Conservation (phyloP, 2,113 vertebrate species). For the Anseranas semipalmata region DNA sequence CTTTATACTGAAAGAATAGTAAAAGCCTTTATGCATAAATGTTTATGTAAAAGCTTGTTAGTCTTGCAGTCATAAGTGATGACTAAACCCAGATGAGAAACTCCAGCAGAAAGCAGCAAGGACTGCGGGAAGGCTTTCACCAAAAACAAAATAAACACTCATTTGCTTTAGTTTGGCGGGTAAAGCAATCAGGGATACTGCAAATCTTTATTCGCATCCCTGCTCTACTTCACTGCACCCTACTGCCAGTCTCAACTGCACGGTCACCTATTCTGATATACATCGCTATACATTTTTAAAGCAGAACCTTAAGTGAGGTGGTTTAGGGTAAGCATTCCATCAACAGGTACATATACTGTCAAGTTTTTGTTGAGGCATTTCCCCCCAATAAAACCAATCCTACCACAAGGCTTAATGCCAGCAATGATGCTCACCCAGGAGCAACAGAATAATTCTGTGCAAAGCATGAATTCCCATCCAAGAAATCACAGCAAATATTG, state of each 20-base stretch:
- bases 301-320: not conserved
- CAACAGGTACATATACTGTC: accelerated
- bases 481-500: not conserved
- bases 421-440: not conserved
- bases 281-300: not conserved
- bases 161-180: not conserved
- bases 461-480: not conserved
- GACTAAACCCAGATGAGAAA: not conserved
- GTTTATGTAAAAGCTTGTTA: not conserved
- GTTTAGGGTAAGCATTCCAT: not conserved
- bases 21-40: not conserved
- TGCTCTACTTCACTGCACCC: not conserved
- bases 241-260: not conserved
- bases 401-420: not conserved
- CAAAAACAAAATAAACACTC: not conserved
- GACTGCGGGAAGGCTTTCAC: not conserved
- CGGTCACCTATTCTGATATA: not conserved
- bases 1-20: not conserved
- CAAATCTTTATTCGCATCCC: not conserved
- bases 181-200: not conserved
- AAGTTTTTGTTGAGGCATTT: not conserved
- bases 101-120: not conserved
- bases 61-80: not conserved
- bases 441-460: not conserved
- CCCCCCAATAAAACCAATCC: not conserved